Conservation (phyloP, 2,888 invertebrate species). For the Frankliniella intonsa region DNA sequence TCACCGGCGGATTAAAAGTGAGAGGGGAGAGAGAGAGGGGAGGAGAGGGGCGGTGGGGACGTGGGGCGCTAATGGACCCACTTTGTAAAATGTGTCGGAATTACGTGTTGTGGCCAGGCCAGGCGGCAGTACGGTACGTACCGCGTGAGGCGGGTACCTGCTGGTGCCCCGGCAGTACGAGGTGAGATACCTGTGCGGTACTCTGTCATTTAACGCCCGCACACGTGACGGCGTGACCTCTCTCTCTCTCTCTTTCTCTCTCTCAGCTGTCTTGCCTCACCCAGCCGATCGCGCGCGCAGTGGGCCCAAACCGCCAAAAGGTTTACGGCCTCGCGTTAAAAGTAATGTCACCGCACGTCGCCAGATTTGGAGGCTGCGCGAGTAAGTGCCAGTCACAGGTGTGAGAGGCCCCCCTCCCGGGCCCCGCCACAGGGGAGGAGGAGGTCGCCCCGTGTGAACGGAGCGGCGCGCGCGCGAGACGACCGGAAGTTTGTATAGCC, state of each 20-base stretch:
- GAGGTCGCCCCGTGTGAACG: too few relatives aligned
- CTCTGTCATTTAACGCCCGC: neutral
- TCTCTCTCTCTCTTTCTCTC: neutral
- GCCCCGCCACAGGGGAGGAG: too few relatives aligned
- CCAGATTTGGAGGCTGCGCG: too few relatives aligned
- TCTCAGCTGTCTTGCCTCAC: neutral
- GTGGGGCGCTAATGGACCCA: neutral
- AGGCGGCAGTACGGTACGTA: neutral
- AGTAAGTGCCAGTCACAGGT: too few relatives aligned
- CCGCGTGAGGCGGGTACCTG: neutral
- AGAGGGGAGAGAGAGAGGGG: too few relatives aligned
- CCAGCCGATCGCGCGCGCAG: too few relatives aligned
- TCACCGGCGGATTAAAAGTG: neutral
- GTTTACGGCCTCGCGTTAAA: too few relatives aligned
- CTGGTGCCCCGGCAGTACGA: neutral
- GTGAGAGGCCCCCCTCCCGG: too few relatives aligned
- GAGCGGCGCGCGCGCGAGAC: too few relatives aligned
- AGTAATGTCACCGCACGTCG: too few relatives aligned
- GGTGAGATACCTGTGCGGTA: neutral
- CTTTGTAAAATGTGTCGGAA: neutral
- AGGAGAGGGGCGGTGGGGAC: neutral
- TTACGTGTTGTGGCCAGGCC: neutral
- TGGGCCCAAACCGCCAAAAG: too few relatives aligned
- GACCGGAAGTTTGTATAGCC: too few relatives aligned
- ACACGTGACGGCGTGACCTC: neutral